Evolutionary conservation across 2,113 vertebrate genomes (phyloP).

Genomic region (Channa maculata): DNA sequence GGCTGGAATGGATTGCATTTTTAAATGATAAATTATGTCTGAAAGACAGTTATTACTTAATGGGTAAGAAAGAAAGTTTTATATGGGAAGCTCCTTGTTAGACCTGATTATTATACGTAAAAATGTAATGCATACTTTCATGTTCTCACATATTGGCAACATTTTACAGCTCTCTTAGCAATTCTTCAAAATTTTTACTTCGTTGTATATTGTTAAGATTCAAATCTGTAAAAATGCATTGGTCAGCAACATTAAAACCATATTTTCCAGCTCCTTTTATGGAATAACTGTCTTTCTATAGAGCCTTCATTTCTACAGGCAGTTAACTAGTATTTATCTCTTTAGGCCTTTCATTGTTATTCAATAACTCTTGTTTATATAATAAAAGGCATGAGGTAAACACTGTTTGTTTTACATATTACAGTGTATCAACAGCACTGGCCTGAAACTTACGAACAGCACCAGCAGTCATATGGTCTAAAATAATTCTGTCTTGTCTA

Average conservation of each 20-base stretch:
- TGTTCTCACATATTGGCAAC: too few relatives aligned
- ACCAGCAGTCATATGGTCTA: constrained; percentile 10
- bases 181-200: neutral
- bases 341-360: neutral
- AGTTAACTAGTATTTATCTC: constrained; percentile 25
- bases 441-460: neutral
- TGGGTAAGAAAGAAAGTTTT: neutral
- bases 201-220: neutral
- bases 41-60: constrained; percentile 47
- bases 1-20: constrained; percentile 37
- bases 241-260: too few relatives aligned
- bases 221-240: neutral
- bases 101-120: constrained; percentile 10
- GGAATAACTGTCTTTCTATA: neutral
- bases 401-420: neutral
- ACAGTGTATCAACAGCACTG: neutral
- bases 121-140: neutral
- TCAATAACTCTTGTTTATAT: constrained; percentile 24
- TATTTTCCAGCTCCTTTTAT: constrained; percentile 20
- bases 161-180: neutral
- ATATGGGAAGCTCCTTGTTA: neutral
- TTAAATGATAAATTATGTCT: constrained; percentile 62
- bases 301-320: neutral
- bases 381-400: constrained; percentile 29
- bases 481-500: constrained; percentile 16